Percentiles rank a stretch among this genome's conserved stretches.
Evolutionary conservation across 2,113 vertebrate species (phyloP).

Genomic region (Pelodiscus sinensis): DNA sequence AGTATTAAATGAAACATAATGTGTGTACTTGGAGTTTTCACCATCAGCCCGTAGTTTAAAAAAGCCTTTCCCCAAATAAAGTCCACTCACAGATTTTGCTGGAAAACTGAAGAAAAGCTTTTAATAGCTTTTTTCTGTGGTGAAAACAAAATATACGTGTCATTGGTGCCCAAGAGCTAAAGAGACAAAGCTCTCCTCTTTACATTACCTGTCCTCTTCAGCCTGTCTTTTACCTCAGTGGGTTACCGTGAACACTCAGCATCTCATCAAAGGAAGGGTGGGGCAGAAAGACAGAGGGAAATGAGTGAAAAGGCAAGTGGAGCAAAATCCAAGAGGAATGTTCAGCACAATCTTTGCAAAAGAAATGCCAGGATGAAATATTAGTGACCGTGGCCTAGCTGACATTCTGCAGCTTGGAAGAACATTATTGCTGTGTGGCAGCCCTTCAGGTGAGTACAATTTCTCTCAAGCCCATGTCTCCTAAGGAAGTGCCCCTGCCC

Average conservation of each 20-base stretch:
- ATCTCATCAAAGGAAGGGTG: neutral
- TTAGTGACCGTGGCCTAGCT: neutral
- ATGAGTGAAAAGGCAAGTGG: neutral
- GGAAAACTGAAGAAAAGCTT: slow-evolving; percentile 30
- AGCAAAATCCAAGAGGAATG: neutral
- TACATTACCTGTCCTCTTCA: neutral
- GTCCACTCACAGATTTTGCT: neutral
- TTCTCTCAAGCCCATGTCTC: neutral
- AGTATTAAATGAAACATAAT: neutral
- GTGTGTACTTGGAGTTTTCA: neutral
- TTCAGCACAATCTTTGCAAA: slow-evolving; percentile 6
- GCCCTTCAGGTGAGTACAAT: neutral
- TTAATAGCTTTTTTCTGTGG: neutral
- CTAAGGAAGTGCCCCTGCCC: neutral
- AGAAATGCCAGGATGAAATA: neutral
- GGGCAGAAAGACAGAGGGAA: neutral
- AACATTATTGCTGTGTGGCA: neutral
- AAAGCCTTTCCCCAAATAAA: neutral
- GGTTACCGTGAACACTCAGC: neutral
- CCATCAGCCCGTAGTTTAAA: neutral
- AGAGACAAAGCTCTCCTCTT: neutral
- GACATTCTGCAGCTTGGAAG: neutral
- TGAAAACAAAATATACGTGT: neutral
- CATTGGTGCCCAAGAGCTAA: neutral
- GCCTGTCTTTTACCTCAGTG: neutral